phyloP scores from a whole-genome alignment of 1,140 invertebrate genomes.

The Nylanderia fulva region DNA sequence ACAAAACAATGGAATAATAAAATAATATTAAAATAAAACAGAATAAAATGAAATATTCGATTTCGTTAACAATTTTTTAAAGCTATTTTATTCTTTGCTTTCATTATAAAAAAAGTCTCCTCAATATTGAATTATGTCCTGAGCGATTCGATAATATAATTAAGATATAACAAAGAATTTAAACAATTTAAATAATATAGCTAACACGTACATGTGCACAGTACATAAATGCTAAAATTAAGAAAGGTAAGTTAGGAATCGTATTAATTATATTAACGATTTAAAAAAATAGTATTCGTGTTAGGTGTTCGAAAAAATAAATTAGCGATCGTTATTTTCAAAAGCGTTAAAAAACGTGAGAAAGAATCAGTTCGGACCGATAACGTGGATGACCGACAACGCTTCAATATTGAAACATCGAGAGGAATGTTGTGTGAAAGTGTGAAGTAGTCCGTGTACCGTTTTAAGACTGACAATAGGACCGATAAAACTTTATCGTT shows the following conservation, averaged over 20 bases:
- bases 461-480: slow-evolving; percentile 74
- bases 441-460: slow-evolving; percentile 33
- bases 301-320: slow-evolving; percentile 20
- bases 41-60: neutral
- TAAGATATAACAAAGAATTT: neutral
- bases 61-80: neutral
- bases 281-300: slow-evolving; percentile 21
- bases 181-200: neutral
- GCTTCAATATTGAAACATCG: slow-evolving; percentile 52
- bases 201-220: neutral
- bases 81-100: neutral
- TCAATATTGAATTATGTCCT: neutral
- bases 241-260: neutral
- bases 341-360: slow-evolving; percentile 40
- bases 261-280: slow-evolving; percentile 12
- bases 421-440: slow-evolving; percentile 9
- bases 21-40: neutral
- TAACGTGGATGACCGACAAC: slow-evolving; percentile 52
- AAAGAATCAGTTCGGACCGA: slow-evolving; percentile 55
- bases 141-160: neutral
- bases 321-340: slow-evolving; percentile 38
- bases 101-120: neutral
- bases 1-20: neutral
- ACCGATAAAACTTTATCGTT: slow-evolving; percentile 80
- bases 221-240: neutral